Base-by-base conservation (phyloP, 2,113 vertebrate species). In the Atrichornis clamosus region DNA sequence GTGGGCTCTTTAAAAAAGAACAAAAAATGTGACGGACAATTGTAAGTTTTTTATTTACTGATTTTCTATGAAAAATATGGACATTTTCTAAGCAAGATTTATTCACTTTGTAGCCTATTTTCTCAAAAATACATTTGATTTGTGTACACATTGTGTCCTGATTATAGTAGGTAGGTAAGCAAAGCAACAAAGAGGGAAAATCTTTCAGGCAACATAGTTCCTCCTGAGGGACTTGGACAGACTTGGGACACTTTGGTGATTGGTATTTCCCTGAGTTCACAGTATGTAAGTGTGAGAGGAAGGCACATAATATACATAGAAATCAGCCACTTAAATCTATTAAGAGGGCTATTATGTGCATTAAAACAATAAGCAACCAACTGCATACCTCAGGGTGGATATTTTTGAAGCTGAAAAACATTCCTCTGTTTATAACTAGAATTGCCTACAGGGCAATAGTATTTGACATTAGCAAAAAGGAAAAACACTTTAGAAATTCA, bases 241-340 rank as follows among this genome's bases (percentile, higher is more conserved):
- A 78, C 42, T 68, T 68, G 22, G 37, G 19, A 30, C 19, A 28
- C 33, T 77, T 76, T 26, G 24, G 21, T 86, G 15, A 33, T 3
- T 63, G n/a, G 7, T 41, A 59, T 68, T 84, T 73, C 20, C 23
- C n/a, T 33, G 35, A 64, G n/a, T 50, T 30, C 44, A 50, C 55
- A 65, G 9, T 53, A 32, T 5, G 8, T 21, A 46, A 73, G 20
- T 42, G 23, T 33, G 37, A 70, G 42, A 67, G 27, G 7, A 77
- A 55, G 47, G 27, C 42, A n/a, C 1, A 0, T 1, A 5, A 58
- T 15, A 58, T 15, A 15, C 0, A 0, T 27, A 58, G 27, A 41
- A 77, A 56, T 75, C 15, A 35, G 8, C 30, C 5, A 2, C 10
- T 53, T 76, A 75, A 62, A 76, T 63, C 7, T 83, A 15, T 83